A percentile compares a stretch with the other conserved stretches of the same genome.
phyloP scores from a whole-genome alignment of 2,113 vertebrate genomes.

The Pteronura brasiliensis region DNA sequence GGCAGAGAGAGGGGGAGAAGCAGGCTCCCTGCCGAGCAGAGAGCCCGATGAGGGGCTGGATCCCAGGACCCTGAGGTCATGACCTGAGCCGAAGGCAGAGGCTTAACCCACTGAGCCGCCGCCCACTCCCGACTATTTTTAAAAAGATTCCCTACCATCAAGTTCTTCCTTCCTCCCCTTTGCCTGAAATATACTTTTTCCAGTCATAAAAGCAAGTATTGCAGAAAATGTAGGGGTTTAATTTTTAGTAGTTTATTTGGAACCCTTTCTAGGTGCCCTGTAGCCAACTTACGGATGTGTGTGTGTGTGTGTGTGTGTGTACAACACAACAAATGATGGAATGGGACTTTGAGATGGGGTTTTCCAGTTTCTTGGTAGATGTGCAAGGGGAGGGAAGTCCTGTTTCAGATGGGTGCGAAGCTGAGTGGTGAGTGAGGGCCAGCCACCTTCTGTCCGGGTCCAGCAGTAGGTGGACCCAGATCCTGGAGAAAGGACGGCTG shows the following conservation, averaged over 20 bases:
- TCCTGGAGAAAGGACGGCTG: background rate
- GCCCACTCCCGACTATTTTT: background rate
- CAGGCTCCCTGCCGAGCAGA: too few species aligned
- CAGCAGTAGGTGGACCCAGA: background rate
- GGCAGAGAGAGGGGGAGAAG: too few species aligned
- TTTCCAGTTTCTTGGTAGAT: background rate
- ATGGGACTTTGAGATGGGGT: background rate
- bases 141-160: background rate
- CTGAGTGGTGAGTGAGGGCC: background rate
- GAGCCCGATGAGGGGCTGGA: too few species aligned
- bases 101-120: too few species aligned
- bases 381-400: background rate
- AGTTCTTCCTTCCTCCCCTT: background rate
- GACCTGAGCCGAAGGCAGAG: too few species aligned
- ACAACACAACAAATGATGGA: background rate
- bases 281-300: background rate
- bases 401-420: background rate
- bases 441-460: background rate
- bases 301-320: background rate
- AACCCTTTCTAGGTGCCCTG: background rate
- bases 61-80: too few species aligned
- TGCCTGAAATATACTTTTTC: background rate
- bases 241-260: background rate
- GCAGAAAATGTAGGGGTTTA: background rate
- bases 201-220: background rate